phyloP scores from a whole-genome alignment of 1,140 invertebrate species.

The Drosophila willistoni region DNA sequence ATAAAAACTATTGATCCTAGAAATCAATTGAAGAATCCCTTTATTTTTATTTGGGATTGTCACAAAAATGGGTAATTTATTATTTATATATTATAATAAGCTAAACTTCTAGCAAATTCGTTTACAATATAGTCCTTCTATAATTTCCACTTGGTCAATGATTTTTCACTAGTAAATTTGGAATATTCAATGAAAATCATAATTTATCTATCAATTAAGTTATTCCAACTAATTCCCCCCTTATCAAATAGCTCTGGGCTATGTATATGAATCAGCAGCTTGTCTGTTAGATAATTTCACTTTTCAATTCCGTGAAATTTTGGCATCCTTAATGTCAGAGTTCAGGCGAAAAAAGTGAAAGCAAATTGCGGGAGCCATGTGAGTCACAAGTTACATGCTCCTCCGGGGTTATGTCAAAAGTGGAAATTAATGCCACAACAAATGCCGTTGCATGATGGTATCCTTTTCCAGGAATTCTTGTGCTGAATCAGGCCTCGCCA shows the following conservation, averaged over 20 bases:
- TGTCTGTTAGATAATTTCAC: slow-evolving; percentile 2
- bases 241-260: neutral
- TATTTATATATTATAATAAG: no score
- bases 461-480: slow-evolving; percentile 74
- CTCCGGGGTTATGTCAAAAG: slow-evolving; percentile 21
- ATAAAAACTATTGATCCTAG: no score
- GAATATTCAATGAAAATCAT: no score
- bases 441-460: slow-evolving; percentile 76
- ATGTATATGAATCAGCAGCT: neutral
- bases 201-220: neutral
- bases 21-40: no score
- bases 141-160: no score
- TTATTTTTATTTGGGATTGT: no score
- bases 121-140: no score
- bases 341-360: slow-evolving; percentile 70
- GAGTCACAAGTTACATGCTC: slow-evolving; percentile 49
- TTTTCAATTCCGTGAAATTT: slow-evolving; percentile 49
- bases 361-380: slow-evolving; percentile 42
- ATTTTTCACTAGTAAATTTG: no score
- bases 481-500: slow-evolving; percentile 60
- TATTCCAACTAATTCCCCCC: neutral
- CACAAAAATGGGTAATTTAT: no score
- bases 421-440: slow-evolving; percentile 66
- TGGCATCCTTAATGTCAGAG: slow-evolving; percentile 65
- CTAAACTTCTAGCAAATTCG: no score